Conservation (phyloP, 2,797 vertebrate genomes). For the Clarias pachynema region DNA sequence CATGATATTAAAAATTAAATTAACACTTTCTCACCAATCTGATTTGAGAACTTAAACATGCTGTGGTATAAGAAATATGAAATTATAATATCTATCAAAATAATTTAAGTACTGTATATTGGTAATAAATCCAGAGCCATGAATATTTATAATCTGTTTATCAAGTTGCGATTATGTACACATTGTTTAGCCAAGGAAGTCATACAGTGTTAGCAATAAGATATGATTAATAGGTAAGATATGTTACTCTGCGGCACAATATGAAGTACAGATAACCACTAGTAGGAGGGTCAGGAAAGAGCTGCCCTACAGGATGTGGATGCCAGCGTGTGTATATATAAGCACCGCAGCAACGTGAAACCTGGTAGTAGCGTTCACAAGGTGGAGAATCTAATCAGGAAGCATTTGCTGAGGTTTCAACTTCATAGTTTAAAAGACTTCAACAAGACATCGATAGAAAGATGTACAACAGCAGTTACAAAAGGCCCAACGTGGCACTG, state of each 20-base stretch:
- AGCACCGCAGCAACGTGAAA: conserved; percentile 65
- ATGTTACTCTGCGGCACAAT: not conserved
- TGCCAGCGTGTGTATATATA: conserved; percentile 74
- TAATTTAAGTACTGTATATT: not conserved
- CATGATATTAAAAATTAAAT: not conserved
- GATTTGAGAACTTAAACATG: not conserved
- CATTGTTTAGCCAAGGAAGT: not conserved
- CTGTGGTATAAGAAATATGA: not conserved
- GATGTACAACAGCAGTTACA: conserved; percentile 79
- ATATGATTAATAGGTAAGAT: not conserved
- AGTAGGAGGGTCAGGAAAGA: conserved; percentile 71
- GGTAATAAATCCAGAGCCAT: not conserved
- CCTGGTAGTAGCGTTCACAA: conserved; percentile 65
- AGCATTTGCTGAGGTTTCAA: not conserved
- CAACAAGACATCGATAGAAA: not conserved
- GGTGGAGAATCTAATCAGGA: not conserved
- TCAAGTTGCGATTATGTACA: too few species aligned
- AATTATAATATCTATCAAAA: not conserved
- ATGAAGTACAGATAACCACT: conserved; percentile 52
- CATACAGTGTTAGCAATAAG: not conserved
- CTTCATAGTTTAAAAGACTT: not conserved
- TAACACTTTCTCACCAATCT: not conserved
- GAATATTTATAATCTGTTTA: not conserved
- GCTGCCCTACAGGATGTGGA: conserved; percentile 66
- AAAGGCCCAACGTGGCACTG: conserved; percentile 72